phyloP scores from a whole-genome alignment of 2,113 vertebrate species.

The Notiomystis cincta region DNA sequence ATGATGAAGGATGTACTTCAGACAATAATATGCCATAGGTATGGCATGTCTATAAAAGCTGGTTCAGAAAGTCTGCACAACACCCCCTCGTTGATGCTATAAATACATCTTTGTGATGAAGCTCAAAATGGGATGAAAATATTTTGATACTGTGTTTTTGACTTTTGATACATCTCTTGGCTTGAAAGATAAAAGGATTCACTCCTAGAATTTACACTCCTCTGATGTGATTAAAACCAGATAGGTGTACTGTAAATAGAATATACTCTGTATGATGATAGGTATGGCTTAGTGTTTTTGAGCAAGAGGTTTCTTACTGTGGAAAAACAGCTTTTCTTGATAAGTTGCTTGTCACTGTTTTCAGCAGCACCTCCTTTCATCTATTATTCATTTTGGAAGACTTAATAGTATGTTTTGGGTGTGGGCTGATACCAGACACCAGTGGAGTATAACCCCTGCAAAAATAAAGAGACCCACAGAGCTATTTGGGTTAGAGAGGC shows the following conservation, averaged over 20 bases:
- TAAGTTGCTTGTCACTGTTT: conserved; percentile 70
- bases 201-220: conserved; percentile 48
- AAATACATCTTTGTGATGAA: conserved; percentile 47
- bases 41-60: background rate
- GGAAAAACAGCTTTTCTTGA: conserved; percentile 71
- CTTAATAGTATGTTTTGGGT: conserved; percentile 59
- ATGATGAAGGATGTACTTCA: background rate
- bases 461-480: background rate
- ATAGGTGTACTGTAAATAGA: conserved; percentile 64
- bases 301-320: conserved; percentile 61
- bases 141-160: conserved; percentile 59
- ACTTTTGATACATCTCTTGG: conserved; percentile 60
- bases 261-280: conserved; percentile 33
- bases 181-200: conserved; percentile 68
- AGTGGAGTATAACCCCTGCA: conserved; percentile 23
- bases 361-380: conserved; percentile 70
- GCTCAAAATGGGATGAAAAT: conserved; percentile 45
- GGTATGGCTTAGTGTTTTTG: conserved; percentile 51
- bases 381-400: conserved; percentile 74
- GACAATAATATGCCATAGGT: background rate
- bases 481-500: background rate
- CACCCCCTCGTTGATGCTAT: background rate
- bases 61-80: background rate
- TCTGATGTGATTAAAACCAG: conserved; percentile 61
- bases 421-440: conserved; percentile 56